Evolutionary conservation across 2,888 invertebrate species (phyloP).

Genomic region (Entomobrya multifasciata): DNA sequence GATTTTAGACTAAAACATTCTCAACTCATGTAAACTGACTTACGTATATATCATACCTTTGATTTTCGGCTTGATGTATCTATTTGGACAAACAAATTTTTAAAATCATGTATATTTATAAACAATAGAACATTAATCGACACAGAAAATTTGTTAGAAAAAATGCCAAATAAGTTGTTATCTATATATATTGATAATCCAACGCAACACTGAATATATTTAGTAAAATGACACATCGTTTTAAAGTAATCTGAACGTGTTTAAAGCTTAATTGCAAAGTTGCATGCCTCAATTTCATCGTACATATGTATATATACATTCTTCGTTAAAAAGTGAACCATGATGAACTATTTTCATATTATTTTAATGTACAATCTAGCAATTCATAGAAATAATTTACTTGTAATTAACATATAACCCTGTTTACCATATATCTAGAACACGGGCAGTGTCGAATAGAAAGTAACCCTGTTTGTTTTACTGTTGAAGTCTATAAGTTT

Average conservation of each 20-base stretch:
- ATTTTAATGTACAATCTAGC: no score
- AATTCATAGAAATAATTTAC: neutral
- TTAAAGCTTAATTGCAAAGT: neutral
- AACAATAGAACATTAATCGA: neutral
- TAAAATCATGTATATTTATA: slow-evolving; percentile 42
- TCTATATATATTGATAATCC: slow-evolving; percentile 46
- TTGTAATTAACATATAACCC: slow-evolving; percentile 32
- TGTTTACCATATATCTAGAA: neutral
- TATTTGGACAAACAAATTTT: neutral
- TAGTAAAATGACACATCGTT: slow-evolving; percentile 59
- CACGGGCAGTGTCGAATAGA: slow-evolving; percentile 7
- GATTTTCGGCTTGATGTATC: slow-evolving; percentile 7
- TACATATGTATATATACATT: no score
- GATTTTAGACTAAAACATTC: neutral
- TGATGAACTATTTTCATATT: no score
- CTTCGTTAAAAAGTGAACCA: no score
- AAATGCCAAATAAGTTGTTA: slow-evolving; percentile 56
- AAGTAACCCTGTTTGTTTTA: slow-evolving; percentile 50
- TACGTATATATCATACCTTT: neutral
- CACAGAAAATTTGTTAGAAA: neutral
- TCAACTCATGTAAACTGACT: no score
- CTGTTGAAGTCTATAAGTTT: slow-evolving; percentile 9
- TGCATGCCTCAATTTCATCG: neutral
- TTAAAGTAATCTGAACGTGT: slow-evolving; percentile 1
- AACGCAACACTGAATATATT: slow-evolving; percentile 37